These are phyloP conservation scores for Todus mexicanus DNA, from an alignment of 2,797 vertebrate species.

Conservation along the genomic window DNA sequence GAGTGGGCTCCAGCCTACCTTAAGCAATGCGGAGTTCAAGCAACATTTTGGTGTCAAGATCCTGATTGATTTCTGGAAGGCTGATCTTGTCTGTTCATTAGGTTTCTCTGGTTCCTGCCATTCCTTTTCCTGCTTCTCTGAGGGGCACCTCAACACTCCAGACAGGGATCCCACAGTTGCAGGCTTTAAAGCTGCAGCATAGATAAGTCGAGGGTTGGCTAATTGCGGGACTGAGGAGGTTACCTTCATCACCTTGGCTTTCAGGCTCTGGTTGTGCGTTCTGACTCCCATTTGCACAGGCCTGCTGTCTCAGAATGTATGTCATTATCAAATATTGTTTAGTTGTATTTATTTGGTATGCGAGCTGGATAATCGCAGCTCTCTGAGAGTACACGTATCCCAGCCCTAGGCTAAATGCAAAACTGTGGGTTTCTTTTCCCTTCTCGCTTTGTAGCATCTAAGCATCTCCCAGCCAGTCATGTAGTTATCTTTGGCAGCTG, in stretches of 20 bases:
- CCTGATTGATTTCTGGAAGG: not conserved
- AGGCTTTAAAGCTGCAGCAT: not conserved
- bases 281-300: not conserved
- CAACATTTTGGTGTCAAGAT: not conserved
- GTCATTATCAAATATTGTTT: not conserved
- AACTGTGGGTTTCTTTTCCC: not conserved
- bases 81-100: not conserved
- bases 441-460: not conserved
- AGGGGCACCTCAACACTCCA: not conserved
- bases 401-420: constrained; percentile 7
- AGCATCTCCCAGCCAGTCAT: not conserved
- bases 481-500: constrained; percentile 26
- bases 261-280: not conserved
- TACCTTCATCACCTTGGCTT: not conserved
- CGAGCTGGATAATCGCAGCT: not conserved
- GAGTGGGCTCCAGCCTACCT: not conserved
- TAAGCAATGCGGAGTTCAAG: not conserved
- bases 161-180: not conserved
- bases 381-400: not conserved
- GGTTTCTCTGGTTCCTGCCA: not conserved
- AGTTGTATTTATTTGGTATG: constrained; percentile 9
- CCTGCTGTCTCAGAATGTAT: not conserved
- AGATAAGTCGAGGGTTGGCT: not conserved
- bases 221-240: not conserved
- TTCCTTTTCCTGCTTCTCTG: not conserved